phyloP scores from a whole-genome alignment of 2,797 vertebrate species.

The Chaetophractus vellerosus region DNA sequence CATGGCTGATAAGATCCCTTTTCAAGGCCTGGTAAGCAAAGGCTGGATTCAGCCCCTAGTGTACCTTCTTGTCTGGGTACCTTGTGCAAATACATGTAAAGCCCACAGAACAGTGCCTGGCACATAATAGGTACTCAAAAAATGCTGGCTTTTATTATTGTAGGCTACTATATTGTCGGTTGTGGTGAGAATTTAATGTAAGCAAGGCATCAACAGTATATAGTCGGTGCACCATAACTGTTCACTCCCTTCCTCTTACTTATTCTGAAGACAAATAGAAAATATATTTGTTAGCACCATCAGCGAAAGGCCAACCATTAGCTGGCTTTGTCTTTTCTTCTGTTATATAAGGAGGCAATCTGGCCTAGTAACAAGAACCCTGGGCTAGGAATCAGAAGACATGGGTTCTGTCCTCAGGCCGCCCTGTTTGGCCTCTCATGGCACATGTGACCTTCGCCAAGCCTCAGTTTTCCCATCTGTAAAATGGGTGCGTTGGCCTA shows the following conservation, averaged over 20 bases:
- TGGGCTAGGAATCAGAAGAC: neutral
- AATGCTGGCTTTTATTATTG: neutral
- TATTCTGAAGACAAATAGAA: neutral
- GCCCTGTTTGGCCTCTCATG: neutral
- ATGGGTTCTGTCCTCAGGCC: neutral
- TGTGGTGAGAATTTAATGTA: neutral
- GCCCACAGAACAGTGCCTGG: neutral
- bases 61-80: neutral
- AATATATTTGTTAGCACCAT: neutral
- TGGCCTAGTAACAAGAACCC: neutral
- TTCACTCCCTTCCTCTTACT: neutral
- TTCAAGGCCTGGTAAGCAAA: neutral
- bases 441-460: neutral
- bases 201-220: neutral
- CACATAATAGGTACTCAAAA: neutral
- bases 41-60: neutral
- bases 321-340: neutral
- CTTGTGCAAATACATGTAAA: neutral
- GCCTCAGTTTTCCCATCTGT: constrained; percentile 24
- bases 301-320: neutral
- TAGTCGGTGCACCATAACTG: neutral
- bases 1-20: neutral
- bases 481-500: neutral
- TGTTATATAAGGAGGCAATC: neutral
- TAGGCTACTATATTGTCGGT: neutral